Conservation (phyloP, 2,888 invertebrate species). For the Endotricha flammealis region DNA sequence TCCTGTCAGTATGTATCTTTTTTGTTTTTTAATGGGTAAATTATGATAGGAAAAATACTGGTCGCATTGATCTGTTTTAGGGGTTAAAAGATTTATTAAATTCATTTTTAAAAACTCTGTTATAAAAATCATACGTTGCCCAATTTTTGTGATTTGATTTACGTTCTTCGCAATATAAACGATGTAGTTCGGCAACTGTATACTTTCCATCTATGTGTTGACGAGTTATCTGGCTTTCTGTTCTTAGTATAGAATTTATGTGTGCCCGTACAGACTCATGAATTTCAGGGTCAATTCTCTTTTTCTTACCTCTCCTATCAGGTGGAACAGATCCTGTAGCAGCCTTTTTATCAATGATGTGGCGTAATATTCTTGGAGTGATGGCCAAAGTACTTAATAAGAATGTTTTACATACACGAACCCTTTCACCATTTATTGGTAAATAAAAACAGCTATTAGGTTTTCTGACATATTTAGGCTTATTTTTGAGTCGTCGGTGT, state of each 20-base stretch:
- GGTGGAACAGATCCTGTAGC: constrained; percentile 14
- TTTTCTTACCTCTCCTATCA: constrained; percentile 21
- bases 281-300: constrained; percentile 19
- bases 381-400: constrained; percentile 22
- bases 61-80: constrained; percentile 23
- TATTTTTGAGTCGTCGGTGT: constrained; percentile 1
- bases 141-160: constrained; percentile 14
- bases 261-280: constrained; percentile 21
- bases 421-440: constrained; percentile 17
- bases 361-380: constrained; percentile 21
- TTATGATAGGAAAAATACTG: constrained; percentile 21
- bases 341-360: constrained; percentile 17
- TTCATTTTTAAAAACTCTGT: constrained; percentile 17
- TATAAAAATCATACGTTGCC: constrained; percentile 23
- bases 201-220: constrained; percentile 25
- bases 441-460: constrained; percentile 22
- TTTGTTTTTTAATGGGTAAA: constrained; percentile 19
- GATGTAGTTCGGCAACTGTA: constrained; percentile 23
- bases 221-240: constrained; percentile 23
- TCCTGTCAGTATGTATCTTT: no score
- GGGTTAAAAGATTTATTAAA: constrained; percentile 20
- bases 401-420: constrained; percentile 22
- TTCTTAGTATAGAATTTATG: constrained; percentile 24
- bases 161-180: constrained; percentile 16
- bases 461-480: constrained; percentile 17